A percentile compares a stretch with the other conserved stretches of the same genome.
Evolutionary conservation across 1,140 invertebrate species (phyloP).

Genomic region (Ladona fulva): DNA sequence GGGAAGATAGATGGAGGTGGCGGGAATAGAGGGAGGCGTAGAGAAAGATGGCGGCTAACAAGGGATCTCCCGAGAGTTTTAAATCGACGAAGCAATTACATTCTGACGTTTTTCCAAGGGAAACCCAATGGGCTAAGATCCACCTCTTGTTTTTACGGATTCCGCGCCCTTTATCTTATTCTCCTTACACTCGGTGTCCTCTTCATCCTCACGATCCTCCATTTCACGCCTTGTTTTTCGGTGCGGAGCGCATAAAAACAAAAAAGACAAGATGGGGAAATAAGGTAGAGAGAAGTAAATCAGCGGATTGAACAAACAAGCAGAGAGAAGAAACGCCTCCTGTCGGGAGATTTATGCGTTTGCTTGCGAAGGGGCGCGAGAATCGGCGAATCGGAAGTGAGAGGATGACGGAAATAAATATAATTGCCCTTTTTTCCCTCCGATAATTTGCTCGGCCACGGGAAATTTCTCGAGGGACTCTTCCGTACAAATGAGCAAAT

Average conservation of each 20-base stretch:
- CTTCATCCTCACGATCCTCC: neutral
- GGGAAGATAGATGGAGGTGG: neutral
- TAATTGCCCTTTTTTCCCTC: no score
- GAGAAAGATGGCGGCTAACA: neutral
- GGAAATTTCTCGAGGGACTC: no score
- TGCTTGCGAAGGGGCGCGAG: no score
- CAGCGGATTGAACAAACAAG: neutral
- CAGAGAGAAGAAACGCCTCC: no score
- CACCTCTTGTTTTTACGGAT: neutral
- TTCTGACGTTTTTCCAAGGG: constrained; percentile 5
- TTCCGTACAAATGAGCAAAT: no score
- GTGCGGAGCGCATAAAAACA: no score
- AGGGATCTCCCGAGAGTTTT: neutral
- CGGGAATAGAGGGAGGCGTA: neutral
- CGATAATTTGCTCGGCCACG: no score
- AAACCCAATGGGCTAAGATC: neutral
- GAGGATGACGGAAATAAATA: no score
- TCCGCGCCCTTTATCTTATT: neutral
- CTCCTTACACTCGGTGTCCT: neutral
- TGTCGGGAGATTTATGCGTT: no score
- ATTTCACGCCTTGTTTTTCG: neutral
- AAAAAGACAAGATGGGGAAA: neutral
- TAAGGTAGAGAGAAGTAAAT: neutral
- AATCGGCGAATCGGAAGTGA: no score
- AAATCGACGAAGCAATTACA: constrained; percentile 9